Percentiles rank a stretch among this genome's conserved stretches.
Evolutionary conservation across 2,113 vertebrate species (phyloP).

Genomic region (Dicrurus megarhynchus): DNA sequence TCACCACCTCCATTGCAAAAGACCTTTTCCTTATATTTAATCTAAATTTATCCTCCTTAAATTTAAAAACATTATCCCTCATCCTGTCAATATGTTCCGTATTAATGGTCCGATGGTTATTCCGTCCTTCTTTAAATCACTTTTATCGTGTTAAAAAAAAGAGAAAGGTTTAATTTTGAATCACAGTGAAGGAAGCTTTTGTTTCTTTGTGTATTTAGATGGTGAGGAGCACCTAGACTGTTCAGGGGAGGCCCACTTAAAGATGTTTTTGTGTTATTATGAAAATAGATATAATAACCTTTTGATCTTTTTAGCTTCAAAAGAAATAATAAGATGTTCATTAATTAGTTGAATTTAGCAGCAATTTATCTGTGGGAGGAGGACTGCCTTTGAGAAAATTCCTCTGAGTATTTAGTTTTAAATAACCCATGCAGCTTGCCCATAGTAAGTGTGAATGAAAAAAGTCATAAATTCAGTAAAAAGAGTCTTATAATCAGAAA

Average conservation of each 20-base stretch:
- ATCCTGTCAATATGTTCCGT: neutral
- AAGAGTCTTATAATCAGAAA: neutral
- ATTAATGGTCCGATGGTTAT: neutral
- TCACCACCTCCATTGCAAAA: neutral
- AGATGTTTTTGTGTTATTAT: neutral
- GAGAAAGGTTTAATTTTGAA: neutral
- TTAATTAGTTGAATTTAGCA: neutral
- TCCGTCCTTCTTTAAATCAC: neutral
- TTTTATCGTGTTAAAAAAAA: neutral
- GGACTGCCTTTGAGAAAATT: neutral
- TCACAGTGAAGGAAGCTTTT: neutral
- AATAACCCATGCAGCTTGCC: neutral
- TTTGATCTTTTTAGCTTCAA: neutral
- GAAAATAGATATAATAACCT: neutral
- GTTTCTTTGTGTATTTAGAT: neutral
- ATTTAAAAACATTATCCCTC: neutral
- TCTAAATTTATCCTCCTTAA: neutral
- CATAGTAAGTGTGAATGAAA: neutral
- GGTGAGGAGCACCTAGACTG: neutral
- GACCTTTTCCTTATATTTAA: neutral
- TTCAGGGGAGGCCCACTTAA: neutral
- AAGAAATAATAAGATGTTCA: neutral
- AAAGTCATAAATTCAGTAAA: neutral
- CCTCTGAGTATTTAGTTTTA: neutral
- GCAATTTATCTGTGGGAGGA: neutral